These are phyloP conservation scores for Chironomus tentans DNA, from an alignment of 2,888 invertebrate genomes.

Conservation along the genomic window DNA sequence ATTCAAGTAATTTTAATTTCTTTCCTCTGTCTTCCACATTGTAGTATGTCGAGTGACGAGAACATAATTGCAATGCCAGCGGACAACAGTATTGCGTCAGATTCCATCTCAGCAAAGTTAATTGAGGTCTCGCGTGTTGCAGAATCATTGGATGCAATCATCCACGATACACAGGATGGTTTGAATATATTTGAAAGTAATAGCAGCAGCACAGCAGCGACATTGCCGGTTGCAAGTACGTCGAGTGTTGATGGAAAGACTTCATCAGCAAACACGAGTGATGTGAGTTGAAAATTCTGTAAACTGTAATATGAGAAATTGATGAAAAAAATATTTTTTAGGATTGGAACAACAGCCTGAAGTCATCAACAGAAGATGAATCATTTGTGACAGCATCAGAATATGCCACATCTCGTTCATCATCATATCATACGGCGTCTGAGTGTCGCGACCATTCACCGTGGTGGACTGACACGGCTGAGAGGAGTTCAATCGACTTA, in stretches of 20 bases:
- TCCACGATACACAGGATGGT: constrained; percentile 46
- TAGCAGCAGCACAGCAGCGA: background rate
- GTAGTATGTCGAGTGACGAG: constrained; percentile 26
- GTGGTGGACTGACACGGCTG: constrained; percentile 46
- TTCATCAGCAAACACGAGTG: constrained; percentile 19
- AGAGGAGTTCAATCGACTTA: constrained; percentile 42
- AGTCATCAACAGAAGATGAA: constrained; percentile 48
- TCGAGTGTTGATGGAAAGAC: constrained; percentile 1
- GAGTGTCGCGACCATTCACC: constrained; percentile 52
- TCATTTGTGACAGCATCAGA: constrained; percentile 61
- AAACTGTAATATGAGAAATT: background rate
- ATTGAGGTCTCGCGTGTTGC: constrained; percentile 57
- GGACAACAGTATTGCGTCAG: constrained; percentile 53
- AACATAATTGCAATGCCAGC: constrained; percentile 35
- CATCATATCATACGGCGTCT: constrained; percentile 59
- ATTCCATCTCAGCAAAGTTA: constrained; percentile 56
- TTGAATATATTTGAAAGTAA: constrained; percentile 29
- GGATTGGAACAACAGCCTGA: constrained; percentile 41
- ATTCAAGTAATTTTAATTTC: background rate
- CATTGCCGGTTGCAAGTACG: background rate
- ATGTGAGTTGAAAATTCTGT: constrained; percentile 14
- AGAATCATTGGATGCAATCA: constrained; percentile 54
- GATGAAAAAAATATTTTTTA: constrained; percentile 29
- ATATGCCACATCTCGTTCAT: constrained; percentile 57
- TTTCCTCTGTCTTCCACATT: background rate